These are phyloP conservation scores for Saxidomus purpurata DNA, from an alignment of 1,140 invertebrate genomes.

Conservation along the genomic window DNA sequence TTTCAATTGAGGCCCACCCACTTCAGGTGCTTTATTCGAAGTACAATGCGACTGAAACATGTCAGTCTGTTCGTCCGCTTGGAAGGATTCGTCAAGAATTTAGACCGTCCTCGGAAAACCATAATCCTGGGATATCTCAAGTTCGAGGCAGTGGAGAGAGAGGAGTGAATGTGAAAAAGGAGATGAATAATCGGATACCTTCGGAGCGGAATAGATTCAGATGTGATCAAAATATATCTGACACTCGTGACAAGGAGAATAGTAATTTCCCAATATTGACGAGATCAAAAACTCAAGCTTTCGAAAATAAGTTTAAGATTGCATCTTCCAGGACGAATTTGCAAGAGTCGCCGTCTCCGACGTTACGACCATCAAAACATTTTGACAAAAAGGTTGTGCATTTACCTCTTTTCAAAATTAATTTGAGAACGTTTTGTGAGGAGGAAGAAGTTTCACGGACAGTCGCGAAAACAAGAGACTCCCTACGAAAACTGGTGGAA, in stretches of 20 bases:
- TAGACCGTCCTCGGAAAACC: neutral
- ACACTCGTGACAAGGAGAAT: neutral
- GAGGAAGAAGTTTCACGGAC: conserved; percentile 64
- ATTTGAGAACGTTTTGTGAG: conserved; percentile 67
- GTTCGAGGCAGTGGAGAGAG: neutral
- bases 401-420: conserved; percentile 72
- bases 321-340: conserved; percentile 65
- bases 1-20: conserved; percentile 58
- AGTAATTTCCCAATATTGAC: conserved; percentile 7
- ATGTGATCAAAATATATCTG: neutral
- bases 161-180: neutral
- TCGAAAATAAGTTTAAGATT: conserved; percentile 72
- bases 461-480: conserved; percentile 71
- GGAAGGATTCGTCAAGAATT: conserved; percentile 23
- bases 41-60: conserved; percentile 13
- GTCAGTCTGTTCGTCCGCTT: conserved; percentile 33
- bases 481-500: conserved; percentile 70
- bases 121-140: neutral
- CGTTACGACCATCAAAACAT: conserved; percentile 48
- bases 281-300: conserved; percentile 63
- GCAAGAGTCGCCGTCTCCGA: conserved; percentile 17
- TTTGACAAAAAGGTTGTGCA: conserved; percentile 70
- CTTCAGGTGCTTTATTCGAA: conserved; percentile 47
- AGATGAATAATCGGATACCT: conserved; percentile 14
- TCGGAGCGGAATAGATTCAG: neutral